phyloP scores from a whole-genome alignment of 23 tunicate genomes.

The Ascidia mentula region DNA sequence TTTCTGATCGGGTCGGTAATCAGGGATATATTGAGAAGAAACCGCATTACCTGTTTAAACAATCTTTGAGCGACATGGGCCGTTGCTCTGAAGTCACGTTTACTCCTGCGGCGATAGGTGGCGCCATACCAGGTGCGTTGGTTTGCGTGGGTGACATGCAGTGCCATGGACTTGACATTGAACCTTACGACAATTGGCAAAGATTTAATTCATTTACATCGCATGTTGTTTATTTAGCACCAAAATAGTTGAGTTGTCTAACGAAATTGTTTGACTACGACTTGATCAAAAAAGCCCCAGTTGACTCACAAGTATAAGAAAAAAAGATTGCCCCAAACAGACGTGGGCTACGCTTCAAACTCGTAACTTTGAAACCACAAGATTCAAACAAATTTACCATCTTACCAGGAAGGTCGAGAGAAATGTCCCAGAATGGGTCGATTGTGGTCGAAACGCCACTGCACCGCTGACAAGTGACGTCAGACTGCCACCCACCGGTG shows the following conservation, averaged over 20 bases:
- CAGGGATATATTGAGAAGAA: not conserved
- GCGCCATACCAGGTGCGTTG: slow-evolving; percentile 50
- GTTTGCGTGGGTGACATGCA: slow-evolving; percentile 89
- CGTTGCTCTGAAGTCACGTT: slow-evolving; percentile 63
- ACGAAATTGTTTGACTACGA: no score
- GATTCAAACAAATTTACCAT: not conserved
- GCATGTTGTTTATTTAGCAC: no score
- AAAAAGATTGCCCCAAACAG: no score
- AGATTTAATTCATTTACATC: no score
- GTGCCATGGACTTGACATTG: slow-evolving; percentile 96
- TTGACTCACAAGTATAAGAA: no score
- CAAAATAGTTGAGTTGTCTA: no score
- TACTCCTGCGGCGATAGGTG: slow-evolving; percentile 24
- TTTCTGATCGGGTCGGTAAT: not conserved
- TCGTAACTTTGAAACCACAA: no score
- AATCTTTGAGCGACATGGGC: slow-evolving; percentile 81
- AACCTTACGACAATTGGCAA: slow-evolving; percentile 68
- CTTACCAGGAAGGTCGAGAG: slow-evolving; percentile 88
- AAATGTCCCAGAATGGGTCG: slow-evolving; percentile 96
- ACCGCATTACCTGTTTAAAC: slow-evolving; percentile 71
- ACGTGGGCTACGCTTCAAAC: no score
- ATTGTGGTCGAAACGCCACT: slow-evolving; percentile 85
- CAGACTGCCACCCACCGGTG: slow-evolving; percentile 97
- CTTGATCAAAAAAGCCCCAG: no score
- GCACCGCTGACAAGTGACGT: slow-evolving; percentile 95